A percentile compares a stretch with the other conserved stretches of the same genome.
Conservation (phyloP, 2,888 invertebrate genomes). For the Celastrina argiolus region DNA sequence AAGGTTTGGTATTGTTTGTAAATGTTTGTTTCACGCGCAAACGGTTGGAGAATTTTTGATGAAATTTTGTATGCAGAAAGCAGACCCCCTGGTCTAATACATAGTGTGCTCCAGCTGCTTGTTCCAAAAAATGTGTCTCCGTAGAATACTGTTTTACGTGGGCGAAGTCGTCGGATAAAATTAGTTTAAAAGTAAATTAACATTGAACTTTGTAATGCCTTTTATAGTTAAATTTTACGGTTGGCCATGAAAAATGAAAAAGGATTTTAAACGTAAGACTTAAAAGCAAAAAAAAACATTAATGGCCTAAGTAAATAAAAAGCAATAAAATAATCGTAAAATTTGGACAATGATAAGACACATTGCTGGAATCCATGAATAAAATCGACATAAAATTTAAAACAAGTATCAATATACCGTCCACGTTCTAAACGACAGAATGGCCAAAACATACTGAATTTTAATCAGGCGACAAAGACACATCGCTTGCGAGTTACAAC, state of each 20-base stretch:
- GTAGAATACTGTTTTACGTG: too few species aligned
- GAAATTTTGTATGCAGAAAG: too few species aligned
- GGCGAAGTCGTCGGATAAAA: too few species aligned
- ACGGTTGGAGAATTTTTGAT: too few species aligned
- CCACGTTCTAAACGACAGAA: conserved; percentile 1
- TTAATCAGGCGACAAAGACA: conserved; percentile 3
- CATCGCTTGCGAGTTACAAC: not conserved
- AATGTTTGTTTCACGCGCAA: too few species aligned
- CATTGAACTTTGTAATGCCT: not conserved
- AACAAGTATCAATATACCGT: not conserved
- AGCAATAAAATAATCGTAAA: conserved; percentile 6
- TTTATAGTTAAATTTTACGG: not conserved
- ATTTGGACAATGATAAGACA: conserved; percentile 6
- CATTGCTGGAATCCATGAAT: conserved; percentile 13
- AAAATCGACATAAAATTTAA: conserved; percentile 7
- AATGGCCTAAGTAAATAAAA: not conserved
- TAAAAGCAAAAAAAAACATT: not conserved
- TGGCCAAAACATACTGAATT: conserved; percentile 13
- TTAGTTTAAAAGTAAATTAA: conserved; percentile 4
- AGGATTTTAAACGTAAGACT: not conserved
- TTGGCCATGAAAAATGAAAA: not conserved
- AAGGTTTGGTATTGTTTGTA: too few species aligned
- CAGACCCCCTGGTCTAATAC: too few species aligned
- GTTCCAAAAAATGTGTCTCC: too few species aligned
- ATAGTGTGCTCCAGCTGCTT: too few species aligned